Conservation (phyloP, 2,888 invertebrate genomes). For the Acrocyrtus sp. region DNA sequence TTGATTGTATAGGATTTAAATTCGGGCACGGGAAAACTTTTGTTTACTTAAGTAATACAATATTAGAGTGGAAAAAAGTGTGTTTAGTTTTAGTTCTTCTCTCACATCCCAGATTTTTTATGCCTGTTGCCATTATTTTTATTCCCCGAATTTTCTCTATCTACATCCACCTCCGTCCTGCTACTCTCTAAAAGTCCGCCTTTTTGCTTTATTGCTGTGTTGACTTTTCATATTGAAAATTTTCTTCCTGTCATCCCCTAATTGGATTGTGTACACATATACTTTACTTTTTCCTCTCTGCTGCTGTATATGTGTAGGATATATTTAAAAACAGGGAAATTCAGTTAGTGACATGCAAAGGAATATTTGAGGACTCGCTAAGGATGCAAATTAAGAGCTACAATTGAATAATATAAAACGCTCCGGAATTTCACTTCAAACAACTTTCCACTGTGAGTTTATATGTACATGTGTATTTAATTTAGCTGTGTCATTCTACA, state of each 20-base stretch:
- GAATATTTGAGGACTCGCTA: constrained; percentile 26
- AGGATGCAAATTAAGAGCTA: constrained; percentile 42
- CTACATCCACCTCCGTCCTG: too few species aligned
- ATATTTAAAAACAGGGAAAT: too few species aligned
- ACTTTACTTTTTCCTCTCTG: too few species aligned
- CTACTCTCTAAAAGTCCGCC: not conserved
- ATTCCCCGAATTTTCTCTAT: not conserved
- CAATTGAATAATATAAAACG: constrained; percentile 45
- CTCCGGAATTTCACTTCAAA: constrained; percentile 39
- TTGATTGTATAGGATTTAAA: constrained; percentile 24
- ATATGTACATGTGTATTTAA: too few species aligned
- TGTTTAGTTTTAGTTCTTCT: too few species aligned
- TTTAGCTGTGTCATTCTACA: too few species aligned
- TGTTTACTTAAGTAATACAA: constrained; percentile 26
- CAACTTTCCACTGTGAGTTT: too few species aligned
- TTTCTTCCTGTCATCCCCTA: constrained; percentile 49
- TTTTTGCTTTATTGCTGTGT: constrained; percentile 40
- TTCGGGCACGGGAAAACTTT: not conserved
- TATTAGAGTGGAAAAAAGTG: not conserved
- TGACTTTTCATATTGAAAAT: constrained; percentile 56
- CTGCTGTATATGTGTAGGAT: too few species aligned
- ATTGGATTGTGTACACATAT: constrained; percentile 48
- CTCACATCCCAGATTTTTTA: too few species aligned
- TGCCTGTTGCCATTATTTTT: constrained; percentile 31
- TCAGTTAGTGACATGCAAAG: not conserved